Conservation (phyloP, 2,888 invertebrate species). For the Tenthredo livida region DNA sequence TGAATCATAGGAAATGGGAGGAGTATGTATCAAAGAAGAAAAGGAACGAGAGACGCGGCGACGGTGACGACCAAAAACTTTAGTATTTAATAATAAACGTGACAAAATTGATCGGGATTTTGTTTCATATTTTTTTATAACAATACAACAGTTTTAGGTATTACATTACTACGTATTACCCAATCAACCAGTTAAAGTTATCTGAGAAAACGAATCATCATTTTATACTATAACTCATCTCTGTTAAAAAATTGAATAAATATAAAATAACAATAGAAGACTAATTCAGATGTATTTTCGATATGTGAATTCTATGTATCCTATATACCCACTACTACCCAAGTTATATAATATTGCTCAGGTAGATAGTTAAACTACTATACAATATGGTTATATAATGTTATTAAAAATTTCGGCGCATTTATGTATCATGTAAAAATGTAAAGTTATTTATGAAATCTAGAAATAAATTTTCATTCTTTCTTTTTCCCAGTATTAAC, state of each 20-base stretch:
- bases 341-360: neutral
- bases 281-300: constrained; percentile 40
- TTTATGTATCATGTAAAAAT: constrained; percentile 51
- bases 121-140: constrained; percentile 29
- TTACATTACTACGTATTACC: neutral
- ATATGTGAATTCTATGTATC: constrained; percentile 27
- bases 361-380: neutral
- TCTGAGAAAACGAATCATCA: neutral
- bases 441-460: constrained; percentile 44
- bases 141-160: neutral
- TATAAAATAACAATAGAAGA: neutral
- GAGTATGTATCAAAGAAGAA: constrained; percentile 82
- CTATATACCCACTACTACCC: neutral
- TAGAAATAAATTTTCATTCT: constrained; percentile 49
- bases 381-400: neutral
- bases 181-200: neutral
- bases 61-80: constrained; percentile 62
- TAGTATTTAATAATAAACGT: constrained; percentile 55
- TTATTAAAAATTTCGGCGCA: neutral
- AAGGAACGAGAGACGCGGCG: constrained; percentile 63
- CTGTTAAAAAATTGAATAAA: neutral
- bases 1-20: constrained; percentile 97
- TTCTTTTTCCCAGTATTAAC: neutral
- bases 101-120: constrained; percentile 29
- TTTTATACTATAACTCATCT: constrained; percentile 8